A percentile compares a stretch with the other conserved stretches of the same genome.
These are phyloP conservation scores for Epizoanthus ramosus DNA, from an alignment of 92 coral and sea anemone species.

Conservation along the genomic window DNA sequence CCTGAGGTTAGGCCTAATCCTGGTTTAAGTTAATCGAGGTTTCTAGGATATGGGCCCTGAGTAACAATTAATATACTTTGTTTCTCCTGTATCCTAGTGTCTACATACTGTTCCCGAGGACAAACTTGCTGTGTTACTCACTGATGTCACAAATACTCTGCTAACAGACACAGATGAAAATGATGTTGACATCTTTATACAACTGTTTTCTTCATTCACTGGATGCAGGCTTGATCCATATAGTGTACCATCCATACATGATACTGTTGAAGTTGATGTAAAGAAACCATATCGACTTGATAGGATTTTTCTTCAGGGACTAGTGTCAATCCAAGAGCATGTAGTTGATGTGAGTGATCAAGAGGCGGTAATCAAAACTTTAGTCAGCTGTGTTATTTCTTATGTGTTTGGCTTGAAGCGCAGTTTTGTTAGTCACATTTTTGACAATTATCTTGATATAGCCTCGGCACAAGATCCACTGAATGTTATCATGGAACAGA, in stretches of 20 bases:
- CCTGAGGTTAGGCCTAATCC: too few relatives aligned
- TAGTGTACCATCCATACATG: background rate
- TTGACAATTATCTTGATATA: background rate
- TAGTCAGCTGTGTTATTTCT: conserved; percentile 19
- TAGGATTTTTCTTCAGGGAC: conserved; percentile 3
- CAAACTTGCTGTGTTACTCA: background rate
- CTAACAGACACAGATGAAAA: conserved; percentile 9
- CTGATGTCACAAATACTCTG: conserved; percentile 27
- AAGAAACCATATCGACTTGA: background rate
- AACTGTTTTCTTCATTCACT: conserved; percentile 10
- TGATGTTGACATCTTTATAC: conserved; percentile 10
- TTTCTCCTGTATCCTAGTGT: background rate
- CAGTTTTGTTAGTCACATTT: conserved; percentile 3
- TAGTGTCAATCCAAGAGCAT: background rate
- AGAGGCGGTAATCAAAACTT: background rate
- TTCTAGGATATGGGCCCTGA: too few relatives aligned
- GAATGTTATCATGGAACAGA: background rate
- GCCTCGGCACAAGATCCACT: background rate
- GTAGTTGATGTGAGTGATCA: conserved; percentile 4
- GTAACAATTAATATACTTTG: background rate
- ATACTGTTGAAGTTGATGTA: background rate
- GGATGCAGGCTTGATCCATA: background rate
- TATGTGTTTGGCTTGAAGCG: conserved; percentile 1
- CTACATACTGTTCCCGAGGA: background rate
- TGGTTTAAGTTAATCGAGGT: too few relatives aligned